Conservation (phyloP, 2,888 invertebrate species). For the Automeris io region DNA sequence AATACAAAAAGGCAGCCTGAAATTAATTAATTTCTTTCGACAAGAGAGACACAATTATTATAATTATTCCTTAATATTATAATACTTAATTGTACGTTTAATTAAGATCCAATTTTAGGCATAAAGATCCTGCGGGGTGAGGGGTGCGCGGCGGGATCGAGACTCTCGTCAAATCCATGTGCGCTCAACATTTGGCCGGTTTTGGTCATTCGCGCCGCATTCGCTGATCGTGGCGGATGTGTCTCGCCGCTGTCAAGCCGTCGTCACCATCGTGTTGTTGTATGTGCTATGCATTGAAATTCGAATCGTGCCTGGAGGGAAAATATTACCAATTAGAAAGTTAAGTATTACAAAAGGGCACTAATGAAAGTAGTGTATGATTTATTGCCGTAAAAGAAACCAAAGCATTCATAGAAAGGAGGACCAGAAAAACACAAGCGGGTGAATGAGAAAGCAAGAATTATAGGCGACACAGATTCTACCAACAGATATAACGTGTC, state of each 20-base stretch:
- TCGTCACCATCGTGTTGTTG: conserved; percentile 59
- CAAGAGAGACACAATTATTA: too few species aligned
- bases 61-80: neutral
- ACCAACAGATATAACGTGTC: conserved; percentile 27
- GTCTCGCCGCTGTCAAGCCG: conserved; percentile 61
- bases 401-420: conserved; percentile 5
- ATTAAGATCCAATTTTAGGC: conserved; percentile 10
- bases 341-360: neutral
- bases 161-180: conserved; percentile 26
- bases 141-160: conserved; percentile 32
- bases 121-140: conserved; percentile 62
- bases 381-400: neutral
- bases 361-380: neutral
- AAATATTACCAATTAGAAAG: neutral
- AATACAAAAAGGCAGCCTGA: too few species aligned
- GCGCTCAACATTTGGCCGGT: conserved; percentile 19
- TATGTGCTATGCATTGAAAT: conserved; percentile 71
- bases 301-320: conserved; percentile 57
- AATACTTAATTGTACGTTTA: neutral
- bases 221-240: conserved; percentile 40
- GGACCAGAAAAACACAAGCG: conserved; percentile 20
- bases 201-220: conserved; percentile 38
- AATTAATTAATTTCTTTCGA: too few species aligned
- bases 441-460: conserved; percentile 21
- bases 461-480: conserved; percentile 20